Conservation (phyloP, 2,888 invertebrate species). For the Resseliella maxima region DNA sequence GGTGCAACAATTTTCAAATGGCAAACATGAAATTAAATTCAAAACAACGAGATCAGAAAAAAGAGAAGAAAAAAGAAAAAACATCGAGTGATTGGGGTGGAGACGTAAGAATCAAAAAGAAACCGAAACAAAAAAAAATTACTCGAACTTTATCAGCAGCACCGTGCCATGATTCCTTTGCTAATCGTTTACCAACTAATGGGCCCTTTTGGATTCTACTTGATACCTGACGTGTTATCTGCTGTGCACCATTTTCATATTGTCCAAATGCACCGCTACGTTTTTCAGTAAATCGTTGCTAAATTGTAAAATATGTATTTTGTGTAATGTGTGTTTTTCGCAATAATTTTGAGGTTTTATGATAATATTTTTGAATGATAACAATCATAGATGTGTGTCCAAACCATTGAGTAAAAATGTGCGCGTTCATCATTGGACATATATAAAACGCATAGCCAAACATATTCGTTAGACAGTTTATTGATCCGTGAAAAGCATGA, state of each 20-base stretch:
- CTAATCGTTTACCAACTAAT: slow-evolving; percentile 68
- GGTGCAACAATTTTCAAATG: not conserved
- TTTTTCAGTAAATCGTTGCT: slow-evolving; percentile 60
- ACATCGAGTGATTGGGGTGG: not conserved
- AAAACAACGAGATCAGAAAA: not conserved
- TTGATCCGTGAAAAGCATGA: slow-evolving; percentile 53
- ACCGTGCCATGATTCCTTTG: slow-evolving; percentile 56
- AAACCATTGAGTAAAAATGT: not conserved
- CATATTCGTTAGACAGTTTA: slow-evolving; percentile 31
- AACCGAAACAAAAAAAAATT: slow-evolving; percentile 67
- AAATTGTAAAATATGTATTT: not conserved
- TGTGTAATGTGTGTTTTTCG: not conserved
- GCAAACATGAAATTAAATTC: not conserved
- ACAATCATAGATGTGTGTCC: not conserved
- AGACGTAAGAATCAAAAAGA: slow-evolving; percentile 68
- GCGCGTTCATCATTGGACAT: not conserved
- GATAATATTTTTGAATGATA: not conserved
- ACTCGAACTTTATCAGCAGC: slow-evolving; percentile 76
- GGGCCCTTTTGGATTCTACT: slow-evolving; percentile 69
- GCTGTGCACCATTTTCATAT: slow-evolving; percentile 73
- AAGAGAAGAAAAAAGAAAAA: not conserved
- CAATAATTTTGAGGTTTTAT: not conserved
- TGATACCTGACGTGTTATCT: slow-evolving; percentile 75
- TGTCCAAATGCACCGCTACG: slow-evolving; percentile 74
- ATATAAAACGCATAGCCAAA: not conserved